phyloP scores from a whole-genome alignment of 2,113 vertebrate species.

The Potamarius usumacintae region DNA sequence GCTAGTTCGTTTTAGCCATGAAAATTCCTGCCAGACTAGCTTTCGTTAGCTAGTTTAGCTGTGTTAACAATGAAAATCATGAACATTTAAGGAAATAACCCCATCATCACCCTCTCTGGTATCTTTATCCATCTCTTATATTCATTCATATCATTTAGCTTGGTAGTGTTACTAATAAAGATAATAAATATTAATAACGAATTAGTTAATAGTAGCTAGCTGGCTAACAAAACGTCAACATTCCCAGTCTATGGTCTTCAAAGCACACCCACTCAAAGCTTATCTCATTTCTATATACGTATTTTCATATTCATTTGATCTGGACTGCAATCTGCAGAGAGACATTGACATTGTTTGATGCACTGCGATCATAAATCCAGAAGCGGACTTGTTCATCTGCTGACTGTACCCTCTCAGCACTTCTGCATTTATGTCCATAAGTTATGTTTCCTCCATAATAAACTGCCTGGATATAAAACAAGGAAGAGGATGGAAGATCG shows the following conservation, averaged over 20 bases:
- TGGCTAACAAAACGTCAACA: background rate
- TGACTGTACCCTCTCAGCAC: background rate
- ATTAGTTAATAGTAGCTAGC: background rate
- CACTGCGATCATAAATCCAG: slow-evolving; percentile 41
- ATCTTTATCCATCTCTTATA: background rate
- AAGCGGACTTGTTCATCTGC: slow-evolving; percentile 24
- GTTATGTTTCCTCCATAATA: slow-evolving; percentile 34
- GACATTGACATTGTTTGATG: background rate
- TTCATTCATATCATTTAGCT: background rate
- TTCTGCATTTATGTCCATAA: slow-evolving; percentile 42
- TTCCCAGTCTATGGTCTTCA: background rate
- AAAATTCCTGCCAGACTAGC: background rate
- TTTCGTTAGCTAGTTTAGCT: background rate
- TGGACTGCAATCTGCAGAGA: background rate
- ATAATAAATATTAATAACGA: background rate
- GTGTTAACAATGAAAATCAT: background rate
- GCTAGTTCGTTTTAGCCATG: background rate
- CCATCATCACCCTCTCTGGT: background rate
- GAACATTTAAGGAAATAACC: background rate
- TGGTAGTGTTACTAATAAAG: background rate
- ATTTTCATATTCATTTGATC: background rate
- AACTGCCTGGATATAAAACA: slow-evolving; percentile 2
- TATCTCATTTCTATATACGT: background rate
- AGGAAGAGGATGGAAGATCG: slow-evolving; percentile 22
- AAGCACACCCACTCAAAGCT: background rate